Evolutionary conservation across 2,888 invertebrate species (phyloP), one percentile per base, ranked within the genome.

Genomic region (Lampropteryx suffumata): DNA sequence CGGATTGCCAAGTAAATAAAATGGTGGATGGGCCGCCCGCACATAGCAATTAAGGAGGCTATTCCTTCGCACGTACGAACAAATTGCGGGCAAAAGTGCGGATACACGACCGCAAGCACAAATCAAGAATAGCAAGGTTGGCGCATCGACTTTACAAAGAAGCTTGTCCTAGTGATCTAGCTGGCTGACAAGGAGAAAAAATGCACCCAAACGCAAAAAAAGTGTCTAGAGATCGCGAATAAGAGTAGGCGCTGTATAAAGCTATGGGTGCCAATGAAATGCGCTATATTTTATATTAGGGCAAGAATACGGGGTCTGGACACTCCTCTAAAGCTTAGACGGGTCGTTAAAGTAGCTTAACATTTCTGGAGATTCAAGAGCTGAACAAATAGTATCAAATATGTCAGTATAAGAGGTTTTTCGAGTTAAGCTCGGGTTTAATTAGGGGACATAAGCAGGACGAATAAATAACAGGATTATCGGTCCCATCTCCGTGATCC

Each of bases 401-500:
- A 65, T 72, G 73, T 71, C 71, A 71, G 73, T 61, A 65, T 73
- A 69, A 70, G 59, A 69, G 60, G 62, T 60, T 68, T 50, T 59
- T 65, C 53, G 64, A 64, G 63, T 63, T 68, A 73, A 74, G 70
- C 71, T 71, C 68, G 57, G 61, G 62, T 79, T 82, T 84, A 83
- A 85, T 85, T 81, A 81, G 72, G 67, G 67, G 60, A n/a, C 64
- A 69, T 57, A 65, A 68, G 63, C 63, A 69, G 74, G 76, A 76
- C 70, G 76, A 77, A 84, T 84, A 87, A 86, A 88, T 84, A 81
- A 81, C 71, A 64, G 79, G 82, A 84, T 87, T 84, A 88, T 84
- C 82, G 66, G 24, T 63, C 69, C 71, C 74, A 86, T 86, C 84
- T 76, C 71, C 67, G 69, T 73, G 73, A 76, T 72, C 66, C 64